A percentile compares a stretch with the other conserved stretches of the same genome.
Evolutionary conservation across 1,140 invertebrate species (phyloP).

Genomic region (Ceratina australensis): DNA sequence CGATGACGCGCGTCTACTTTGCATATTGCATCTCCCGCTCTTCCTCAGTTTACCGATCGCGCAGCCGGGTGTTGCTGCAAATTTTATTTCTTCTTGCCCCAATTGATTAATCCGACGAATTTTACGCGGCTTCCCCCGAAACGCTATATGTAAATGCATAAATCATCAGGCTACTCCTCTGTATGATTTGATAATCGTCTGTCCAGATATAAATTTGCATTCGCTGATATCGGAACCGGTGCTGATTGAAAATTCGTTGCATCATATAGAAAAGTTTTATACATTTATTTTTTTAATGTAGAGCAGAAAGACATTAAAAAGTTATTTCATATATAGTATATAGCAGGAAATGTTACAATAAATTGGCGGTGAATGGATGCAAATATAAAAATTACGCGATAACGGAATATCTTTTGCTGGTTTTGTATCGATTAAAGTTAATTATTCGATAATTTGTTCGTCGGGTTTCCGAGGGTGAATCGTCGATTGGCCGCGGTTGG

Average conservation of each 20-base stretch:
- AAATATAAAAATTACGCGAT: not conserved
- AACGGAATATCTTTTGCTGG: not conserved
- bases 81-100: conserved; percentile 29
- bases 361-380: not conserved
- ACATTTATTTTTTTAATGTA: no score
- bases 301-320: no score
- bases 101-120: conserved; percentile 29
- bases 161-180: conserved; percentile 31
- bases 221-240: not conserved
- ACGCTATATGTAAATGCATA: conserved; percentile 30
- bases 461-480: not conserved
- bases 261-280: not conserved
- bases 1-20: not conserved
- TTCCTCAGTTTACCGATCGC: not conserved
- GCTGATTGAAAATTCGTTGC: not conserved
- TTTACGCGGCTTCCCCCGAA: not conserved
- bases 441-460: conserved; percentile 10
- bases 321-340: no score
- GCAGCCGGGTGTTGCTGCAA: conserved; percentile 8
- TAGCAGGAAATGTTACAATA: not conserved
- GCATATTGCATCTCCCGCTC: conserved; percentile 4
- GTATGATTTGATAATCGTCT: conserved; percentile 7
- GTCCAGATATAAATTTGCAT: conserved; percentile 10
- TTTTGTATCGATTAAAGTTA: conserved; percentile 10
- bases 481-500: not conserved